phyloP scores from a whole-genome alignment of 2,888 invertebrate genomes.

The Diadegma fenestrale region DNA sequence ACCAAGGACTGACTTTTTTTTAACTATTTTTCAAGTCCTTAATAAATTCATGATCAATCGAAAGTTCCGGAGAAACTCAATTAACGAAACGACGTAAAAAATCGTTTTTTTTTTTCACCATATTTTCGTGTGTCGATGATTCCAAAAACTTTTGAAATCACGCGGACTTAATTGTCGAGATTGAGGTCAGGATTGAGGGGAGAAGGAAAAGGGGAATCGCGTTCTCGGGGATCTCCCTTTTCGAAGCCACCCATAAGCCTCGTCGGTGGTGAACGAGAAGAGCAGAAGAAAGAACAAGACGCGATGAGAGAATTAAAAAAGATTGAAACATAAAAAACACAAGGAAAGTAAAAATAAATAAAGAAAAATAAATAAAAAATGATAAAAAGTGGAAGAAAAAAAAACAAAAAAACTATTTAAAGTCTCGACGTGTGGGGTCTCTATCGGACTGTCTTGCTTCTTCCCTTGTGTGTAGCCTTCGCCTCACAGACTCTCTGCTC shows the following conservation, averaged over 20 bases:
- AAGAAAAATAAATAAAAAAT: slow-evolving; percentile 32
- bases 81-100: no score
- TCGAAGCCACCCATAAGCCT: slow-evolving; percentile 57
- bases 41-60: neutral
- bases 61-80: no score
- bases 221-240: slow-evolving; percentile 47
- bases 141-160: neutral
- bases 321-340: slow-evolving; percentile 3
- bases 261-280: slow-evolving; percentile 25
- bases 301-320: slow-evolving; percentile 38
- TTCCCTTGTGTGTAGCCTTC: slow-evolving; percentile 18
- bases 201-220: slow-evolving; percentile 25
- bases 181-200: slow-evolving; percentile 9
- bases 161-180: slow-evolving; percentile 22
- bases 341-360: slow-evolving; percentile 30
- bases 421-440: slow-evolving; percentile 68
- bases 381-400: no score
- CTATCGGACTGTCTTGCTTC: slow-evolving; percentile 55
- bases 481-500: slow-evolving; percentile 30
- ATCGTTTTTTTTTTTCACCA: no score
- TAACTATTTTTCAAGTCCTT: neutral
- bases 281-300: slow-evolving; percentile 40
- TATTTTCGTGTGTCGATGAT: neutral
- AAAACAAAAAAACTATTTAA: slow-evolving; percentile 57
- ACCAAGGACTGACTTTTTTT: neutral